Evolutionary conservation across 2,113 vertebrate genomes (phyloP), one percentile per base, ranked within the genome.

Genomic region (Laterallus jamaicensis): DNA sequence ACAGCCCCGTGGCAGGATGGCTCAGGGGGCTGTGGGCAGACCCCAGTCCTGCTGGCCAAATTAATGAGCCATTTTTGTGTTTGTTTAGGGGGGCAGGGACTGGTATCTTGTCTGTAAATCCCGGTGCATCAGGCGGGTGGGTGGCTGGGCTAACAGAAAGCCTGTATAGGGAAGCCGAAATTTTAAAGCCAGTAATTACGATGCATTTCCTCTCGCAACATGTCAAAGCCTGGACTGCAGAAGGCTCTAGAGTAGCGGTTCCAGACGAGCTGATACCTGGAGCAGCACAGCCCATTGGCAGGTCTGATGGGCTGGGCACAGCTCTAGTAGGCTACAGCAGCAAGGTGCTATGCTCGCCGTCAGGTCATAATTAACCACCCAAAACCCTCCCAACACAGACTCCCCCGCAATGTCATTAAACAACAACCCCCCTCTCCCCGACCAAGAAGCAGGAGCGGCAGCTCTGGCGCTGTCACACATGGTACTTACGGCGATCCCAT

Each of bases 401-500:
- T 29, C 1, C 24, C 12, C 1, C 3, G 6, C 17, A 22, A 8
- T 1, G 2, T 5, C 50, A 24, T 15, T 6, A 13, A 55, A 8
- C 29, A 28, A 10, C 0, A 5, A 24, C 24, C 37, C 31, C 49
- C 47, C 6, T 0, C 35, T 35, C 35, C 35, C 35, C 0, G 0
- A 9, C 31, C 59, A 5, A 5, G 59, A 5, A 4, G 6, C 1
- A 3, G 26, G 9, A 15, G 5, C 37, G 24, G 56, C 22, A 12
- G 82, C 60, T 5, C 16, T 2, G 68, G 56, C 3, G 35, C 55
- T 16, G 5, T 12, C 7, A 6, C 17, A 0, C 12, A 16, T 5
- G 49, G 75, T 98, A 99, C 99, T 99, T 98, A 99, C 99, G 92
- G 99, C 99, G 94, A 99, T 99, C 96, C 99, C 99, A 95, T 99